Base-by-base conservation (phyloP, 1,140 invertebrate genomes). In the Halyomorpha halys region DNA sequence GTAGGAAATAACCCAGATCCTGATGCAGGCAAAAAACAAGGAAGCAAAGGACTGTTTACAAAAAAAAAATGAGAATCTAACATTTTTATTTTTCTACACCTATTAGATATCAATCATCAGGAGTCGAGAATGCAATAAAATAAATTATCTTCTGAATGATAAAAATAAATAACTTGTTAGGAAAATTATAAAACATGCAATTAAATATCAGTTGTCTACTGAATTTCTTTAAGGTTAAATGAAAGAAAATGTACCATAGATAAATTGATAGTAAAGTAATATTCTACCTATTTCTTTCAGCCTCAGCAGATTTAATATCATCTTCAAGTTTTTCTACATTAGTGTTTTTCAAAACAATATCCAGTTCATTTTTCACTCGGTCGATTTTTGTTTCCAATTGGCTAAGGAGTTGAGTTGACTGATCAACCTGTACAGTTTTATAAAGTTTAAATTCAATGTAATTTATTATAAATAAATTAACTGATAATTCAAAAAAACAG, bases 281-380 rank as follows among this genome's bases (percentile, higher is more conserved):
- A 18, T 19, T 34, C 27, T 39, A 62, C 61, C 18, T 39, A 60
- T 71, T 49, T 63, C 67, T 68, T 59, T 71, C 67, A 5, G 62
- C 45, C 27, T 69, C 65, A 21, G 78, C 76, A 21, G 72, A 69
- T 63, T 76, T 75, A 44, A 83, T 79, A 67, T 79, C 71, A 62
- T 75, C 72, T 69, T 80, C 78, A 63, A 73, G 70, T 49, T 77
- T 74, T 60, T 79, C 75, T 3, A 77, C 63, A 70, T 82, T 75
- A 8, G 70, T 39, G 21, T 59, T 67, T 25, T 61, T 76, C 60
- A 68, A 77, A 71, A 70, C 71, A 70, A 62, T 73, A 63, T 72
- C 69, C 14, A 71, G 39, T 14, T 74, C 65, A 67, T 73, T 70
- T 68, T 81, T 70, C 67, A 73, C 72, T 60, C 63, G 62, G 53